A percentile compares a stretch with the other conserved stretches of the same genome.
phyloP scores from a whole-genome alignment of 2,113 vertebrate genomes.

The Zonotrichia leucophrys region DNA sequence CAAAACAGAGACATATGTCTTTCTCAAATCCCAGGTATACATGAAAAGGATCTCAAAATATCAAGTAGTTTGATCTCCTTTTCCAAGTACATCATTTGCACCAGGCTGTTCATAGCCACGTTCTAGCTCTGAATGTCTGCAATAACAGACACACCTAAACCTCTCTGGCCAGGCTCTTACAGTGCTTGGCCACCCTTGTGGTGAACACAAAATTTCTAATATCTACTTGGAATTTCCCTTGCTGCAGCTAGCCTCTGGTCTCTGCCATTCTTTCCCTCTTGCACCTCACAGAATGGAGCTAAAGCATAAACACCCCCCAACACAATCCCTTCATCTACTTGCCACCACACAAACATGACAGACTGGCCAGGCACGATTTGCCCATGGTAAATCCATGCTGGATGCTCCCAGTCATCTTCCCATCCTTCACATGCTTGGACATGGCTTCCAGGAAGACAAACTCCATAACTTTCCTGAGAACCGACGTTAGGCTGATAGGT shows the following conservation, averaged over 20 bases:
- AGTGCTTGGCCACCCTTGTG: fast-evolving
- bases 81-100: not conserved
- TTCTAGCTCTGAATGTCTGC: not conserved
- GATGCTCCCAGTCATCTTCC: not conserved
- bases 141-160: not conserved
- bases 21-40: not conserved
- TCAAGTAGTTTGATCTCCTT: not conserved
- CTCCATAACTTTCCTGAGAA: not conserved
- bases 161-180: not conserved
- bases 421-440: not conserved
- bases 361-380: not conserved
- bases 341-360: fast-evolving
- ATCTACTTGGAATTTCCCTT: not conserved
- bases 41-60: not conserved
- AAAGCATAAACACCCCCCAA: not conserved
- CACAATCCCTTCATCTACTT: not conserved
- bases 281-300: not conserved
- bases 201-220: not conserved
- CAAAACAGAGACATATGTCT: not conserved
- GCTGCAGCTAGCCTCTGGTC: not conserved
- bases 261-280: not conserved
- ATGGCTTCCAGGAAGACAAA: not conserved
- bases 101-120: not conserved
- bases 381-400: not conserved
- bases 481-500: not conserved